These are phyloP conservation scores for Mastacembelus armatus DNA, from an alignment of 2,797 vertebrate species.

Conservation along the genomic window DNA sequence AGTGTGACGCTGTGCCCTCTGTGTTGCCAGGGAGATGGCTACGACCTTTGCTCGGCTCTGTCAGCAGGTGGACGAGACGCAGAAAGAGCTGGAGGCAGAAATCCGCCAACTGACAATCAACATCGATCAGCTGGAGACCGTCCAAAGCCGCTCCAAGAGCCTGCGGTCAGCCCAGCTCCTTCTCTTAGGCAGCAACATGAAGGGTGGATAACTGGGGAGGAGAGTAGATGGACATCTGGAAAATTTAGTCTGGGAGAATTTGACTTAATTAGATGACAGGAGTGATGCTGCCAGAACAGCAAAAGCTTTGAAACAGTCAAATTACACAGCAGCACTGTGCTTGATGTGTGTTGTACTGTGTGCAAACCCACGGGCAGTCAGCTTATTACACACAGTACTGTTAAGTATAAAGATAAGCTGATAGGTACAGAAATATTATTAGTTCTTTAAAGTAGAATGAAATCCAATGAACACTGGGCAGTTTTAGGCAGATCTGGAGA, in stretches of 20 bases:
- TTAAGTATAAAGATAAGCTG: no score
- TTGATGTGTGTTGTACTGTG: no score
- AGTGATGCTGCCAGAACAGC: neutral
- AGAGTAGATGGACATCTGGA: neutral
- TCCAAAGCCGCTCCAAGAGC: conserved; percentile 90
- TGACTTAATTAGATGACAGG: neutral
- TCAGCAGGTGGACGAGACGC: conserved; percentile 91
- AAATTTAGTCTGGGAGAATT: neutral
- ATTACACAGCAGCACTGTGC: neutral
- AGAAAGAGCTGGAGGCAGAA: conserved; percentile 90
- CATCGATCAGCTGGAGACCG: conserved; percentile 90
- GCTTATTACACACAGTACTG: no score
- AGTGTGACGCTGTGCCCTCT: conserved; percentile 51
- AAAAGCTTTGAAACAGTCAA: neutral
- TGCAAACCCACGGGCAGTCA: no score
- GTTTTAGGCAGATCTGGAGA: no score
- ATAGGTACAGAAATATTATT: no score
- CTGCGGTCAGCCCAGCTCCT: conserved; percentile 84
- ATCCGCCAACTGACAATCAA: conserved; percentile 89
- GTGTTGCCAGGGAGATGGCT: conserved; percentile 89
- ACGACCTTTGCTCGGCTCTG: conserved; percentile 84
- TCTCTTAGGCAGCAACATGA: neutral
- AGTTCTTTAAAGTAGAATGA: no score
- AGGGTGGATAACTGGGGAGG: neutral
- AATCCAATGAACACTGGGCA: no score